Base-by-base conservation (phyloP, 2,113 vertebrate genomes). In the Sceloporus tristichus region DNA sequence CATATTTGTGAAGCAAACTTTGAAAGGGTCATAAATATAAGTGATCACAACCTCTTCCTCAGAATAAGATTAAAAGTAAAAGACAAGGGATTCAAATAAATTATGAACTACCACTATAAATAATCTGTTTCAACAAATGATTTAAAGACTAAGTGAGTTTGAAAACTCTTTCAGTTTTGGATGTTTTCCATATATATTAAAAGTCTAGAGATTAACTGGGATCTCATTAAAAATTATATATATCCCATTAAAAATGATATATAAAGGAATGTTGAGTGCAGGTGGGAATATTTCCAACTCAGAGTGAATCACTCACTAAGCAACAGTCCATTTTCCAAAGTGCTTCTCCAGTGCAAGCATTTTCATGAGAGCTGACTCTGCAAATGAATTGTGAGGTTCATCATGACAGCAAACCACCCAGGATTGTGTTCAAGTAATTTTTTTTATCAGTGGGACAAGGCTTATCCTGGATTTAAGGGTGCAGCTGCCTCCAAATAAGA, bases 251-350 rank as follows among this genome's bases (percentile, higher is more conserved):
- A 62, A 81, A 74, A 65, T 87, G 68, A 82, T 62, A 74, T 65
- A 74, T 65, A 54, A 23, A 86, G 85, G 65, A 86, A 86, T 56
- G 42, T 9, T 54, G 7, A 71, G 84, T 82, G 75, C n/a, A 65
- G 59, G 48, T 29, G 68, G 89, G 16, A 80, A 38, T 70, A 62
- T 68, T 82, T 82, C 83, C 9, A 54, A 0, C 23, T 6, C 53
- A 59, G 1, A 90, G 85, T 80, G 88, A 85, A 56, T 84, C 19
- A 89, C 23, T 38, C 34, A 87, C 75, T 74, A 85, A 79, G 9
- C n/a, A 82, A 75, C 70, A 75, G 38, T 48, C 80, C 82, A 40
- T 79, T 89, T 85, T 84, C 74, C 91, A 86, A n/a, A 88, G 75
- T 56, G 19, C 73, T 18, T 53, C 86, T 83, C 62, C 25, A 25